These are phyloP conservation scores for Euproctis similis DNA, from an alignment of 2,888 invertebrate species.

Conservation along the genomic window DNA sequence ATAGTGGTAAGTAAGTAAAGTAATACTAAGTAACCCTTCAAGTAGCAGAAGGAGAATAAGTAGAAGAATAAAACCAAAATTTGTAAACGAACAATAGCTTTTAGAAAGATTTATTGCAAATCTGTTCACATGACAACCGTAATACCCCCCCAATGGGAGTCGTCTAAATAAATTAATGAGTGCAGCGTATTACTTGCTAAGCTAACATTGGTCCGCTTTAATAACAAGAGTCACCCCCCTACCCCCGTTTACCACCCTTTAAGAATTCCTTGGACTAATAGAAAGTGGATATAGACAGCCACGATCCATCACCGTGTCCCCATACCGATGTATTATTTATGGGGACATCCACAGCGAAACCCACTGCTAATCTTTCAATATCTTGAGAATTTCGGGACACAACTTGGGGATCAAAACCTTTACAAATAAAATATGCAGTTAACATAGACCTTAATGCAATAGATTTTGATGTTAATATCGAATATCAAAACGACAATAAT, in stretches of 20 bases:
- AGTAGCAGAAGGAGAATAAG: no score
- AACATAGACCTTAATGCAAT: conserved; percentile 27
- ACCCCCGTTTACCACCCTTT: conserved; percentile 51
- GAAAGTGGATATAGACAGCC: conserved; percentile 69
- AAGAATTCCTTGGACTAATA: conserved; percentile 69
- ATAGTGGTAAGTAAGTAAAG: no score
- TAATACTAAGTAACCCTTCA: conserved; percentile 18
- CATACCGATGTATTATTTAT: conserved; percentile 74
- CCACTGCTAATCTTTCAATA: conserved; percentile 75
- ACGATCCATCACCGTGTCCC: conserved; percentile 65
- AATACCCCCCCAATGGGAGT: conserved; percentile 32
- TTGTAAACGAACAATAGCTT: conserved; percentile 23
- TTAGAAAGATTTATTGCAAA: conserved; percentile 35
- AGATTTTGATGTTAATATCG: no score
- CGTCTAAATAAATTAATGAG: conserved; percentile 53
- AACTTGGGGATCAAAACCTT: conserved; percentile 41
- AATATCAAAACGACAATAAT: no score
- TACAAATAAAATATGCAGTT: conserved; percentile 10
- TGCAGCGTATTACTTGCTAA: conserved; percentile 48
- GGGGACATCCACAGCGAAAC: conserved; percentile 60
- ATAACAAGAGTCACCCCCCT: conserved; percentile 62
- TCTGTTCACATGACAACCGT: conserved; percentile 46
- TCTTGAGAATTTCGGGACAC: conserved; percentile 69
- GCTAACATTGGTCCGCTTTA: conserved; percentile 63
- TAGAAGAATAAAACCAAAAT: no score